These are phyloP conservation scores for Papilio demoleus DNA, from an alignment of 2,888 invertebrate species.

Conservation along the genomic window DNA sequence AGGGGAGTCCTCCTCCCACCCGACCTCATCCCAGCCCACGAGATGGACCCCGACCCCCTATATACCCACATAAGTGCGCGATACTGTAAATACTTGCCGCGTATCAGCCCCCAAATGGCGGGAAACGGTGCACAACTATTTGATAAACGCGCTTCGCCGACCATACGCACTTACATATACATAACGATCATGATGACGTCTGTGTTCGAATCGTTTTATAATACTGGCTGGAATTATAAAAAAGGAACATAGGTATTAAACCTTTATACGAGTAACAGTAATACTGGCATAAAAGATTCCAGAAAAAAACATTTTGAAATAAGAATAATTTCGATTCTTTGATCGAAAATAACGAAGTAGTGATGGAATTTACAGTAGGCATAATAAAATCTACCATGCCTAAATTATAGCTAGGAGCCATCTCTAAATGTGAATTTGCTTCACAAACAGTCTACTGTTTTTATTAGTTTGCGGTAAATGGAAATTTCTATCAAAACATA, in stretches of 20 bases:
- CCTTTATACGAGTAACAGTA: not conserved
- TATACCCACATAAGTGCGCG: slow-evolving; percentile 48
- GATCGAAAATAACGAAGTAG: not conserved
- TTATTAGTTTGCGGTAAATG: slow-evolving; percentile 8
- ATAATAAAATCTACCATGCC: slow-evolving; percentile 31
- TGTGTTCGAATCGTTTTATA: not conserved
- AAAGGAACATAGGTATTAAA: slow-evolving; percentile 1
- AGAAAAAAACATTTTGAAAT: not conserved
- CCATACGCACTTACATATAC: slow-evolving; percentile 30
- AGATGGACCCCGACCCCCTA: slow-evolving; percentile 46
- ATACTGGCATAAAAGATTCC: not conserved
- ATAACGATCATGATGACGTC: slow-evolving; percentile 27
- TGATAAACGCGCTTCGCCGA: slow-evolving; percentile 37
- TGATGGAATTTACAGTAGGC: slow-evolving; percentile 20
- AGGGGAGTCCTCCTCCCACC: slow-evolving; percentile 49
- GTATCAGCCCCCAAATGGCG: slow-evolving; percentile 45
- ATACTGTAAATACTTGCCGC: slow-evolving; percentile 49
- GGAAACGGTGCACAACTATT: slow-evolving; percentile 44
- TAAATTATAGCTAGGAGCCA: slow-evolving; percentile 24
- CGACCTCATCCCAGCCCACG: slow-evolving; percentile 44
- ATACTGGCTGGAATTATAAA: not conserved
- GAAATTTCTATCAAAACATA: slow-evolving; percentile 3
- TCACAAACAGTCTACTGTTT: slow-evolving; percentile 23
- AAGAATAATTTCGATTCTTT: not conserved
- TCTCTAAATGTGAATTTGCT: not conserved